Base-by-base conservation (phyloP, 2,888 invertebrate species). In the Agriopis marginaria region DNA sequence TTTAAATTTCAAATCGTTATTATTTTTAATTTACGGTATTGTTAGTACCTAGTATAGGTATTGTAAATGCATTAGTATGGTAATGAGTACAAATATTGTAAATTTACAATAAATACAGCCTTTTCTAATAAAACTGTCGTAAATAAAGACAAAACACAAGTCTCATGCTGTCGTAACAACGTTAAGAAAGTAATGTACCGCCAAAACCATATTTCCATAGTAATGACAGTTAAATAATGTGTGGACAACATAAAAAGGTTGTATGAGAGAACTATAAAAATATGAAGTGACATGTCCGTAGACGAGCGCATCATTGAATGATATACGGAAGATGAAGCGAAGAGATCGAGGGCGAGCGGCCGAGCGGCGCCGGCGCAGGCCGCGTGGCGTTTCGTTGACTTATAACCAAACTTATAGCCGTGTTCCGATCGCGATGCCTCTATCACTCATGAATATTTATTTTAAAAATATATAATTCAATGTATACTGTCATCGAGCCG, bases 391-490 rank as follows among this genome's bases (percentile, higher is more conserved):
- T 88, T 86, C 81, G 85, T 91, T 93, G 93, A 93, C 91, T 92
- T 93, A 94, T 91, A 83, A 84, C 86, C 84, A 81, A 93, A 93
- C 91, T 92, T 93, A 94, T 91, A 83, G 84, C 86, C 84, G 81
- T 92, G 92, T 93, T 91, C 89, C 89, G 86, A 92, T 87, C 86
- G 90, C 92, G 91, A 89, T 89, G 86, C 89, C 91, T 90, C 89
- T 89, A 93, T 93, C 90, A 89, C 89, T 93, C 92, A 93, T 94
- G 91, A 93, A 94, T 93, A 94, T 93, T 93, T 89, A 92, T 91
- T 84, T 83, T 87, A 89, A 91, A 89, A 87, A 91, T 86, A 87
- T 87, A 84, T 85, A 85, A 86, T 86, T 86, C 83, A 84, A 87
- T 84, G 86, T 85, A 89, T 84, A 86, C 85, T 88, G 87, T 89